Evolutionary conservation across 2,888 invertebrate species (phyloP).

Genomic region (Tinea semifulvella): DNA sequence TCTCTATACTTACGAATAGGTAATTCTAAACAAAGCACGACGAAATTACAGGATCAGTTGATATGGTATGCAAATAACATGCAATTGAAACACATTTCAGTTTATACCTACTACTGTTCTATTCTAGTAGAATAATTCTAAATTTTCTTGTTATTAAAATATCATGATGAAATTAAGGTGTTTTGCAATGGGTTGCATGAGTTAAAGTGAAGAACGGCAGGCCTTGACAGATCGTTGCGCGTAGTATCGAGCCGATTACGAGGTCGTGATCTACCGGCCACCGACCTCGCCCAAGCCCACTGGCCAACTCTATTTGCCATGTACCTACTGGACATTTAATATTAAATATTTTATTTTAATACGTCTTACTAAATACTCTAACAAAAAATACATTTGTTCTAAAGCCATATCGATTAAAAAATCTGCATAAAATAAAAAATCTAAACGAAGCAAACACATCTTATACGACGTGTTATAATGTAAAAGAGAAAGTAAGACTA

Average conservation of each 20-base stretch:
- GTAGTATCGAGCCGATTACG: slow-evolving; percentile 8
- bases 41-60: neutral
- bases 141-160: too few species aligned
- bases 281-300: slow-evolving; percentile 7
- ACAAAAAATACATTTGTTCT: too few species aligned
- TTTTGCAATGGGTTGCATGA: slow-evolving; percentile 12
- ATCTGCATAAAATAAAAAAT: neutral
- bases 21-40: neutral
- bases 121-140: too few species aligned
- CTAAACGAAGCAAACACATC: neutral
- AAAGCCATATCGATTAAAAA: neutral
- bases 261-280: slow-evolving; percentile 7
- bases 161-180: neutral
- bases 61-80: slow-evolving; percentile 2
- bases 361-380: too few species aligned
- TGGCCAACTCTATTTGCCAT: neutral
- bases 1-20: too few species aligned
- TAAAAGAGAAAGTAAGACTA: too few species aligned
- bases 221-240: slow-evolving; percentile 12
- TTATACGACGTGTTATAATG: too few species aligned
- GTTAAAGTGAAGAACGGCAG: slow-evolving; percentile 9
- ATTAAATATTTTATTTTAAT: too few species aligned
- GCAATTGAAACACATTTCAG: slow-evolving; percentile 3
- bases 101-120: too few species aligned
- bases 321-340: too few species aligned